These are phyloP conservation scores for Bufo bufo DNA, from an alignment of 2,113 vertebrate genomes.

Conservation along the genomic window DNA sequence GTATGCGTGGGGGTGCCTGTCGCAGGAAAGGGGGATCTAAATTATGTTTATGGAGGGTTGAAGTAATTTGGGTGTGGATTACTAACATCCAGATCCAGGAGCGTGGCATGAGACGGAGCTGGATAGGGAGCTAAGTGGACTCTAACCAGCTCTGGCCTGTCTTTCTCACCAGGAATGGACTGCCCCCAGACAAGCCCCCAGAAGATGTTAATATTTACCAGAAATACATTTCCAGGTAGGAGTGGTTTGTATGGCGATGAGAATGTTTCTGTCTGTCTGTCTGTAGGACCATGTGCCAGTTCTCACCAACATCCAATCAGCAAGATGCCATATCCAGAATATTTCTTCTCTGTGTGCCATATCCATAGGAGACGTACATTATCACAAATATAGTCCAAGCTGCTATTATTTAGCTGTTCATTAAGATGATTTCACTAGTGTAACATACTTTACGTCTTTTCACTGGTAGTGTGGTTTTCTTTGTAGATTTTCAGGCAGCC, in stretches of 20 bases:
- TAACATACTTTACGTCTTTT: background rate
- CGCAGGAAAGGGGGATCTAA: background rate
- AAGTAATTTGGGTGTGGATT: background rate
- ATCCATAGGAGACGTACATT: background rate
- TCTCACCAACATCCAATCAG: conserved; percentile 56
- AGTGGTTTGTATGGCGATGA: conserved; percentile 63
- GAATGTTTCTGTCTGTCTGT: conserved; percentile 40
- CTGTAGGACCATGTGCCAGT: conserved; percentile 56
- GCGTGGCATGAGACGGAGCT: conserved; percentile 53
- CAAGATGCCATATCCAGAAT: conserved; percentile 38
- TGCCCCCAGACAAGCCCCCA: conserved; percentile 95
- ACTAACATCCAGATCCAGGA: conserved; percentile 46
- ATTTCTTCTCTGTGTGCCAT: background rate
- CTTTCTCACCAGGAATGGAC: conserved; percentile 91
- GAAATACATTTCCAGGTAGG: conserved; percentile 99
- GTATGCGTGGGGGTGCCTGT: background rate
- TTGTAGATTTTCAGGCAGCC: conserved; percentile 94
- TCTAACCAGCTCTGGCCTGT: conserved; percentile 76
- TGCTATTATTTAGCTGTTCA: background rate
- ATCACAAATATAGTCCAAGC: background rate
- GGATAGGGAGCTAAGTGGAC: conserved; percentile 50
- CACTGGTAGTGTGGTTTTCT: background rate
- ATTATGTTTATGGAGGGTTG: background rate
- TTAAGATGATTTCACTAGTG: background rate
- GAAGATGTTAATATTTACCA: conserved; percentile 99